Evolutionary conservation across 1,140 invertebrate genomes (phyloP), one percentile per base, ranked within the genome.

Genomic region (Hyposmocoma kahamanoa): DNA sequence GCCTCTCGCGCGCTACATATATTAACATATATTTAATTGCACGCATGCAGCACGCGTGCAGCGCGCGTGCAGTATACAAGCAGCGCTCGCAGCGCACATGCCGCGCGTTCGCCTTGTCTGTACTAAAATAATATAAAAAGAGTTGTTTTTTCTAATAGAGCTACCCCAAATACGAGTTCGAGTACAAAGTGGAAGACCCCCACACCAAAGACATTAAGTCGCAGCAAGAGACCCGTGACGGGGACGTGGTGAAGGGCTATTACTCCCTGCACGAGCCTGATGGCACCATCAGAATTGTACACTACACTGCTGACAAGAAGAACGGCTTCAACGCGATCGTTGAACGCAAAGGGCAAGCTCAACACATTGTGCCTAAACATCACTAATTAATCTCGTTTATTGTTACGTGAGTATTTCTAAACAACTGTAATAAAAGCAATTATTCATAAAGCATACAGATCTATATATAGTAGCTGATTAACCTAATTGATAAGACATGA

Each of bases 251-350:
- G 18, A 68, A 69, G 50, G 71, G 71, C n/a, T 59, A 56, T 17
- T 73, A 73, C 62, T 59, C 56, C 18, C 56, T 73, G 50, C 65
- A 66, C 34, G 57, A 65, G 62, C 72, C 67, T 18, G 70, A 73
- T 39, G 69, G 69, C 41, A 62, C 57, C 17, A 20, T 65, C 41
- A 59, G 67, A 28, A 49, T 56, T 28, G 90, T 90, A 8, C 83
- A 90, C 42, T 91, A 91, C 62, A 84, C 84, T 1, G 87, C 87
- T 30, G 89, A 89, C 58, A 73, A 86, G 38, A 76, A 86, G 49
- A 87, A 76, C 49, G 87, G 88, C 45, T 87, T 87, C 68, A 83
- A 84, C 50, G 84, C 83, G 3, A 67, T 77, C 18, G 86, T 88
- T 20, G 77, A 87, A 59, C 80, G 76, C 47, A 66, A 83, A 47